Percentiles rank a stretch among this genome's conserved stretches.
These are phyloP conservation scores for Acanthornis magna DNA, from an alignment of 2,797 vertebrate species.

Conservation along the genomic window DNA sequence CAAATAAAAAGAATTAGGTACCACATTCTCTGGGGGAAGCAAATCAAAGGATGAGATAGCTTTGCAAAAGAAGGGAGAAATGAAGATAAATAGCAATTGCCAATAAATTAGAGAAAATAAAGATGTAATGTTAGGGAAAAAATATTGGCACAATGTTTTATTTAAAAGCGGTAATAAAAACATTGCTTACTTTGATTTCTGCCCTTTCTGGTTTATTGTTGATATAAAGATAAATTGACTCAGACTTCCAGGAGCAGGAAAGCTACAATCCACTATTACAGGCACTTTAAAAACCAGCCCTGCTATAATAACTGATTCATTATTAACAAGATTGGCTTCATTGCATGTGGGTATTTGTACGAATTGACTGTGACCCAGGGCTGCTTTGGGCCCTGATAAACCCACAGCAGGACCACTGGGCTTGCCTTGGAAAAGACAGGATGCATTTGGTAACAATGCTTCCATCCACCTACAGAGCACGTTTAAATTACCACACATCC, in stretches of 20 bases:
- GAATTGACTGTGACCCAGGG: neutral
- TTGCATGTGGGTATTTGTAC: neutral
- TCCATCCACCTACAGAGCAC: neutral
- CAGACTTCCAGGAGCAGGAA: neutral
- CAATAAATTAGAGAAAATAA: slow-evolving; percentile 47
- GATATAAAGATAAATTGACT: slow-evolving; percentile 64
- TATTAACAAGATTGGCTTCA: slow-evolving; percentile 32
- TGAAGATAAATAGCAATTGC: slow-evolving; percentile 46
- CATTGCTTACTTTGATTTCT: slow-evolving; percentile 56
- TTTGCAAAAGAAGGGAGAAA: slow-evolving; percentile 7
- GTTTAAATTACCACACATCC: neutral
- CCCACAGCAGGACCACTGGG: neutral
- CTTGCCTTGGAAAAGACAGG: neutral
- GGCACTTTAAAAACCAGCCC: slow-evolving; percentile 18
- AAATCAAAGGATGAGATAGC: slow-evolving; percentile 31
- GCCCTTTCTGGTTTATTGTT: slow-evolving; percentile 51
- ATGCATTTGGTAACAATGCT: neutral
- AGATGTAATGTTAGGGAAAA: slow-evolving; percentile 14
- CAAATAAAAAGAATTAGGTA: slow-evolving; percentile 23
- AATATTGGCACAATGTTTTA: slow-evolving; percentile 43
- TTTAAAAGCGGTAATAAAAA: slow-evolving; percentile 59
- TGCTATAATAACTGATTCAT: slow-evolving; percentile 21
- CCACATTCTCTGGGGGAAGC: neutral
- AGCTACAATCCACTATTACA: neutral
- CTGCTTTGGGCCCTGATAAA: neutral